Evolutionary conservation across 2,888 invertebrate genomes (phyloP), one percentile per base, ranked within the genome.

Genomic region (Brachynemurus nebulosus): DNA sequence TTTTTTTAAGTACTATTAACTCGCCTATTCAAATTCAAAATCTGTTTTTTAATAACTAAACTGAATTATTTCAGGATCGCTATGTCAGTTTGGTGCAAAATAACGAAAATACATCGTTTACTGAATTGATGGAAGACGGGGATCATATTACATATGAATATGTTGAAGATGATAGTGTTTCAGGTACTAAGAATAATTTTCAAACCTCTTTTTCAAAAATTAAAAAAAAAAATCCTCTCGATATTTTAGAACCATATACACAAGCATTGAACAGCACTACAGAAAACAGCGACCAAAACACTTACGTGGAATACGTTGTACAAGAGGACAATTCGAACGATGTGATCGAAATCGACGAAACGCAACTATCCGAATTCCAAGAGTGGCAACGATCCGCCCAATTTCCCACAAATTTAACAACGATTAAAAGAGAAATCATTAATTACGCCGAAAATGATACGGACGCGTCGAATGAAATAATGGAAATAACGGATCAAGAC

Each of bases 331-430:
- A 42, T 6, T 16, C 17, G 2, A 30, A 40, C 11, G 34, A 35
- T 9, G 23, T 21, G 9, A 42, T 42, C n/a, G 42, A 42, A 34
- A 42, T 42, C n/a, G 42, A 42, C 17, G 42, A 42, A 35, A 27
- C 42, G 9, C 27, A 42, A 34, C 35, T 42, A 18, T n/a, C 17
- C 5, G 42, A 25, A 12, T 42, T 42, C 17, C 34, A 20, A 17
- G 42, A 42, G 20, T 42, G 42, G 42, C 42, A 42, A 35, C 25
- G 27, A 20, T 20, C 27, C 17, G 18, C 35, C 12, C 16, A 16
- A 16, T 20, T n/a, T 16, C 18, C 18, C 2, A 19, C 18, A 37
- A n/a, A 5, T 8, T 37, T 20, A 19, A n/a, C n/a, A n/a, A n/a
- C n/a, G n/a, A 16, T 37, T 7, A 37, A 37, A 19, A 18, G 37